phyloP scores from a whole-genome alignment of 2,888 invertebrate species.

The Reticulitermes lucifugus region DNA sequence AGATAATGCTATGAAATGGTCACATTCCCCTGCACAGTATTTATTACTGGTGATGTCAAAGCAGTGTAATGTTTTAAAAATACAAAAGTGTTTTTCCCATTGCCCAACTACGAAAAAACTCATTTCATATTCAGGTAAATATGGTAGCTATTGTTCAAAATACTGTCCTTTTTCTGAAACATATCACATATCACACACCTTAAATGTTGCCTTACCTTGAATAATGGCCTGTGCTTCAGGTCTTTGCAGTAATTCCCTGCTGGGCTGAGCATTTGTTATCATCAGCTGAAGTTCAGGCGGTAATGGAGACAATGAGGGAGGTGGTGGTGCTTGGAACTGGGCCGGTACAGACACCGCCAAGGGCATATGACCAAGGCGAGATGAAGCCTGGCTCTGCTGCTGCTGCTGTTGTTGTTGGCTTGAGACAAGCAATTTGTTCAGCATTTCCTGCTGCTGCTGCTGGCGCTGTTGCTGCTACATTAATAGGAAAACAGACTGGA shows the following conservation, averaged over 20 bases:
- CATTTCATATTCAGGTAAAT: no score
- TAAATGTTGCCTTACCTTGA: conserved; percentile 68
- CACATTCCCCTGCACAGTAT: no score
- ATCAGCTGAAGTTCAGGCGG: conserved; percentile 64
- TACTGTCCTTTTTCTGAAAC: not conserved
- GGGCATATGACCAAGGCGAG: conserved; percentile 26
- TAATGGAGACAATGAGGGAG: conserved; percentile 59
- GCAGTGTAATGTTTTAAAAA: no score
- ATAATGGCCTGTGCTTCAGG: conserved; percentile 84
- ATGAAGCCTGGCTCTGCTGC: conserved; percentile 20
- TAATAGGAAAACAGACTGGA: no score
- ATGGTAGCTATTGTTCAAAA: not conserved
- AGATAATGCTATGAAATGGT: no score
- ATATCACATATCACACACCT: not conserved
- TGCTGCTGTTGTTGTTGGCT: conserved; percentile 40
- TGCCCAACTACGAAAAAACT: not conserved
- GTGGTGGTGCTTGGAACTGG: conserved; percentile 36
- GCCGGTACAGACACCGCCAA: conserved; percentile 22
- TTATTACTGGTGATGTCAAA: no score
- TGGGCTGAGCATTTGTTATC: conserved; percentile 65
- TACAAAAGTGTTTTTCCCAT: no score
- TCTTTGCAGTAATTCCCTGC: conserved; percentile 75
- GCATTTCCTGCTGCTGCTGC: conserved; percentile 61
- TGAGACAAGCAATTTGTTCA: conserved; percentile 61
- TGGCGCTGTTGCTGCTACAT: conserved; percentile 49